Percentiles rank a stretch among this genome's conserved stretches.
These are phyloP conservation scores for Zoroaster sp. DNA, from an alignment of 53 echinoderm and acorn worm genomes.

Conservation along the genomic window DNA sequence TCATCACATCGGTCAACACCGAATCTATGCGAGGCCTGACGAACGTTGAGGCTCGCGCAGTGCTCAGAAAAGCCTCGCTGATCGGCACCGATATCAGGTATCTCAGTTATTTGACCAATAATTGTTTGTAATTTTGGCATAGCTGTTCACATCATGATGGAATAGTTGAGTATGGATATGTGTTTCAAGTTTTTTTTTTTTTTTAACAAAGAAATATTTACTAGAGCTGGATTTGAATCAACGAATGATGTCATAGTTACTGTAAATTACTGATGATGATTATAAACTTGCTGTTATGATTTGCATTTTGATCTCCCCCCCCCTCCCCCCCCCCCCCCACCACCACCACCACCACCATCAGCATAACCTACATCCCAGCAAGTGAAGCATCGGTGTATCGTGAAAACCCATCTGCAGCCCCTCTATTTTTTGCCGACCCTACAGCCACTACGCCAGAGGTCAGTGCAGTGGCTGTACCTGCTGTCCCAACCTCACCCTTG, in stretches of 20 bases:
- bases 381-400: conserved; percentile 65
- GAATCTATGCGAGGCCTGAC: conserved; percentile 79
- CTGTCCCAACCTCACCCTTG: background rate
- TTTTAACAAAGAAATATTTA: too few relatives aligned
- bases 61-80: conserved; percentile 82
- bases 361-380: conserved; percentile 88
- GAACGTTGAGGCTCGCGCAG: conserved; percentile 64
- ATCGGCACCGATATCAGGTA: conserved; percentile 86
- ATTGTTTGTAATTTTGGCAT: background rate
- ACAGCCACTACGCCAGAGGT: background rate
- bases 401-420: conserved; percentile 28
- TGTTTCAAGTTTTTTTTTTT: too few relatives aligned
- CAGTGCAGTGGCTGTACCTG: background rate
- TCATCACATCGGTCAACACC: conserved; percentile 90
- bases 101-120: background rate
- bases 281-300: too few relatives aligned
- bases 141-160: too few relatives aligned
- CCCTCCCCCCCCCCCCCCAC: too few relatives aligned
- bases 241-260: too few relatives aligned
- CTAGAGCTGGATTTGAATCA: too few relatives aligned
- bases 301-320: too few relatives aligned
- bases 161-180: too few relatives aligned
- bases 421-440: background rate
- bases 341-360: too few relatives aligned
- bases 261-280: too few relatives aligned